These are phyloP conservation scores for Lampropteryx suffumata DNA, from an alignment of 2,888 invertebrate species.

Conservation along the genomic window DNA sequence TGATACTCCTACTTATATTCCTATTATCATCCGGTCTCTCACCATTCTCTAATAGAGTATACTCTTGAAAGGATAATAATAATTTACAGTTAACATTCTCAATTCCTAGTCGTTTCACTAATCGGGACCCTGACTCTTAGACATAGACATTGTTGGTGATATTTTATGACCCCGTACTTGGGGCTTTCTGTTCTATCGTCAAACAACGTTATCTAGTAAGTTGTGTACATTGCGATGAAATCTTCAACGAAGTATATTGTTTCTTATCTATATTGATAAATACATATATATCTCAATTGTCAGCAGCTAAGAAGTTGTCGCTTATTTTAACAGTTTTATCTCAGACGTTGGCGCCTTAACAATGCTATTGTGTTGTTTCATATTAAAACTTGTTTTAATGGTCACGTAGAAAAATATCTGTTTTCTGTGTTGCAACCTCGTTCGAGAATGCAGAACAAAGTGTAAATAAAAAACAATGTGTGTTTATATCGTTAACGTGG, in stretches of 20 bases:
- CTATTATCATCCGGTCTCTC: too few relatives aligned
- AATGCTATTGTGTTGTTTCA: slow-evolving; percentile 45
- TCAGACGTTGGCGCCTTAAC: slow-evolving; percentile 52
- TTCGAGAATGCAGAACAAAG: slow-evolving; percentile 22
- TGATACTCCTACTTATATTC: too few relatives aligned
- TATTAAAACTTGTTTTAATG: slow-evolving; percentile 36
- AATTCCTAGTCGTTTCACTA: too few relatives aligned
- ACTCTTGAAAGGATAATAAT: too few relatives aligned
- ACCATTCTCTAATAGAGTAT: too few relatives aligned
- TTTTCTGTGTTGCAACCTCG: slow-evolving; percentile 25
- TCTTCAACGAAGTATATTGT: slow-evolving; percentile 63
- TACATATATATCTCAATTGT: slow-evolving; percentile 71
- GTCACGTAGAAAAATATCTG: slow-evolving; percentile 42
- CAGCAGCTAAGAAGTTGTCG: slow-evolving; percentile 68
- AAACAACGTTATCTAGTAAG: slow-evolving; percentile 46
- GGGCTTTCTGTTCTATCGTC: slow-evolving; percentile 28
- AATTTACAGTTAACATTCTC: too few relatives aligned
- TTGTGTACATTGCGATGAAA: slow-evolving; percentile 64
- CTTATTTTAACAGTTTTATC: slow-evolving; percentile 68
- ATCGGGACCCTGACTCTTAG: too few relatives aligned
- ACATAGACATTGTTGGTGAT: background rate
- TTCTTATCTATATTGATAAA: slow-evolving; percentile 78
- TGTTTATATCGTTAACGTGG: slow-evolving; percentile 51
- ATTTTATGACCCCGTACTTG: background rate
- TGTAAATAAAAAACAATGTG: slow-evolving; percentile 39